Base-by-base conservation (phyloP, 30 jellyfish, hydroid and myxozoan species). In the Turritopsis rubra region DNA sequence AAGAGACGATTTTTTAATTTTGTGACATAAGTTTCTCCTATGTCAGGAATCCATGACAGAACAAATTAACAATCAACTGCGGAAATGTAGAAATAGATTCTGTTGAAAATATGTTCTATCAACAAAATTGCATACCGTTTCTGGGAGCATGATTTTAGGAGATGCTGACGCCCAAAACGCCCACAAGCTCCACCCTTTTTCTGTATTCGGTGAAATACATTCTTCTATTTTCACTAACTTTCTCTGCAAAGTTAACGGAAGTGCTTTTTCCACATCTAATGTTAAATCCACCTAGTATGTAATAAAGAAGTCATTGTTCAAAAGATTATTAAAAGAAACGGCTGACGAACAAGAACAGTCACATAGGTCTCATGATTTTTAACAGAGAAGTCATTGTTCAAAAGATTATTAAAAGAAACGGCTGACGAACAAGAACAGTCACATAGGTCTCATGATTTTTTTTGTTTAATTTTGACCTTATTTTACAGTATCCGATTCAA, bases 171-270 rank as follows among this genome's bases (percentile, higher is more conserved):
- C 27, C 99, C 99, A 95, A 68, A 95, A 95, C 41, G 99, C 87
- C 99, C 99, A 95, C 54, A 95, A 83, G 27, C 91, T 81, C 97
- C 97, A 91, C 27, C 91, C 83, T 71, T 93, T 87, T 16, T 68
- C 95, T 21, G 75, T 90, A 66, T 95, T 95, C 23, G 99, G 99
- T 66, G 66, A 87, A 26, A 95, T 74, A 28, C 88, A 30, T 68
- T 95, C 99, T 71, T 95, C 99, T 26, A 78, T 85, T 73, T 89
- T 89, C 13, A 90, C 89, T 52, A 90, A 60, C 80, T 83, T 95
- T 66, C 81, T 74, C 22, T 92, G 96, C n/a, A 95, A 25, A 17
- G 80, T 52, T 52, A 95, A 75, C 18, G 99, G 99, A 9, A 95
- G 75, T 17, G 97, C 96, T 68, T 89, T 89, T 85, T 95, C 99